These are phyloP conservation scores for Neopelma chrysocephalum DNA, from an alignment of 2,797 vertebrate genomes.

Conservation along the genomic window DNA sequence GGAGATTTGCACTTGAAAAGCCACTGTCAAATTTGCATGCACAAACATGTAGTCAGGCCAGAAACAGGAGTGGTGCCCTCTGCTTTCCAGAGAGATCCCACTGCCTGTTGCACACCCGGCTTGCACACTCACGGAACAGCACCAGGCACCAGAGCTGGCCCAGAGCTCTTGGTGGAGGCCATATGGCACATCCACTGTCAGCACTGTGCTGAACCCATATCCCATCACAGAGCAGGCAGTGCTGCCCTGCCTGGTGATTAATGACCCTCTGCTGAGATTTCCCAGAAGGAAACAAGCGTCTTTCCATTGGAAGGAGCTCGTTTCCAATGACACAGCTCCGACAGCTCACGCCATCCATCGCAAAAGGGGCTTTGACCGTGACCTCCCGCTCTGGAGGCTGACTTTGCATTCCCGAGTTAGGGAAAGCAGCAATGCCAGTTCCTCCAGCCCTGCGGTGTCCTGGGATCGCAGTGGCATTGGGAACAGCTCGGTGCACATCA, in stretches of 20 bases:
- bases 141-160: neutral
- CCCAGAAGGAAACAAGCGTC: neutral
- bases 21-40: slow-evolving; percentile 30
- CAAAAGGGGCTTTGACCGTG: neutral
- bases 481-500: fast-evolving
- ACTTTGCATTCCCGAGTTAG: neutral
- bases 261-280: neutral
- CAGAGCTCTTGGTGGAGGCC: fast-evolving
- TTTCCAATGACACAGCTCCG: neutral
- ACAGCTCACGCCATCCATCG: neutral
- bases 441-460: neutral
- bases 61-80: neutral
- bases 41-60: neutral
- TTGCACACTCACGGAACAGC: neutral
- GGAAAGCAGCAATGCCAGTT: neutral
- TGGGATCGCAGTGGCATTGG: fast-evolving
- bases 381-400: neutral
- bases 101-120: neutral
- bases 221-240: fast-evolving
- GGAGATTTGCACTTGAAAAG: slow-evolving; percentile 61
- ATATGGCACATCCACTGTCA: fast-evolving
- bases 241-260: neutral
- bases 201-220: neutral
- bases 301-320: neutral
- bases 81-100: neutral